Conservation (phyloP, 2,888 invertebrate genomes). For the Leptodirus hochenwartii region DNA sequence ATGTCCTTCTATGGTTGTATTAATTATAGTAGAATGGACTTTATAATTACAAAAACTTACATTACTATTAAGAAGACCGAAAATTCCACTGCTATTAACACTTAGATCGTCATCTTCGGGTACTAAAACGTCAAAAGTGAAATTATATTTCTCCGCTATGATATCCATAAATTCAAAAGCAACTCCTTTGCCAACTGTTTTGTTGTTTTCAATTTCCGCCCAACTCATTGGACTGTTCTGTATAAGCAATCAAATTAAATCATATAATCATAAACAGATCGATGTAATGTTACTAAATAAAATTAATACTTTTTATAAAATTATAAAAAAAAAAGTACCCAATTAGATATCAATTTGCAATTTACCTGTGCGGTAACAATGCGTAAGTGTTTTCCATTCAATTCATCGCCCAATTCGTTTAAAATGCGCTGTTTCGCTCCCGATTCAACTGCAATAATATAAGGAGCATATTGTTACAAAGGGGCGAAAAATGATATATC, state of each 20-base stretch:
- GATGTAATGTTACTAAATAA: no score
- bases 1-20: no score
- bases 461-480: no score
- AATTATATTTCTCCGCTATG: constrained; percentile 48
- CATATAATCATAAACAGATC: constrained; percentile 1
- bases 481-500: no score
- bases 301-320: no score
- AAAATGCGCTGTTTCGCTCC: constrained; percentile 5
- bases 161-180: constrained; percentile 55
- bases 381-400: constrained; percentile 15
- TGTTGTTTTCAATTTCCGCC: constrained; percentile 30
- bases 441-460: constrained; percentile 2
- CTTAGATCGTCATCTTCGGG: constrained; percentile 35
- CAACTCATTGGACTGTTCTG: constrained; percentile 47
- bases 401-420: constrained; percentile 12
- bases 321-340: no score
- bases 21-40: no score
- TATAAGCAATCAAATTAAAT: constrained; percentile 14
- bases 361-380: constrained; percentile 13
- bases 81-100: constrained; percentile 7
- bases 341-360: no score
- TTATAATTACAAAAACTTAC: no score
- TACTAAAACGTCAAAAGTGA: constrained; percentile 49
- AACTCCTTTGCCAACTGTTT: constrained; percentile 44
- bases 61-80: constrained; percentile 10